Conservation (phyloP, 1,140 invertebrate genomes). For the Tetramorium parvispinum region DNA sequence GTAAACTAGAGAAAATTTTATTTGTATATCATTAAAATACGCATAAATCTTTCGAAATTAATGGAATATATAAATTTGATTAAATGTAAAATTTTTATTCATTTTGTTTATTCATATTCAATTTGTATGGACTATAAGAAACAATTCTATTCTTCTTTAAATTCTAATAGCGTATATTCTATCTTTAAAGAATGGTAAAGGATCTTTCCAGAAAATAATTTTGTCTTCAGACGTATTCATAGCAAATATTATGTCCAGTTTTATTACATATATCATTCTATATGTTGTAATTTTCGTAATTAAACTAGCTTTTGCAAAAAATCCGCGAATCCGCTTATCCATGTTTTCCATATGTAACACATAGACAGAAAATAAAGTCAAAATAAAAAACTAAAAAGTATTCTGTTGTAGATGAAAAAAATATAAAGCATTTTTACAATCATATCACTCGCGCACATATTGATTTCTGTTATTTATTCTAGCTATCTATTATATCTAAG, state of each 20-base stretch:
- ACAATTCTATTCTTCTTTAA: constrained; percentile 44
- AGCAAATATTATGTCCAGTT: constrained; percentile 31
- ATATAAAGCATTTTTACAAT: background rate
- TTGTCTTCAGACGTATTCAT: constrained; percentile 28
- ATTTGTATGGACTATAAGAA: background rate
- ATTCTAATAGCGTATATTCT: constrained; percentile 19
- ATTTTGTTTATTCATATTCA: constrained; percentile 14
- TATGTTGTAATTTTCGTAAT: constrained; percentile 4
- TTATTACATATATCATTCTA: background rate
- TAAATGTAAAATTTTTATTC: constrained; percentile 27
- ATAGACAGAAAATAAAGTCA: background rate
- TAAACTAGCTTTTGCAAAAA: background rate
- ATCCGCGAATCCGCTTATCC: background rate
- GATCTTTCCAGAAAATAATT: constrained; percentile 4
- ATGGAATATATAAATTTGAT: background rate
- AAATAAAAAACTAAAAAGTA: background rate
- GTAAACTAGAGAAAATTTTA: background rate
- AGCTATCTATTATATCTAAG: background rate
- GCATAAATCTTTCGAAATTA: background rate
- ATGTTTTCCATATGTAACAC: background rate
- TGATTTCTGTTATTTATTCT: background rate
- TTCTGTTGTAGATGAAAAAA: background rate
- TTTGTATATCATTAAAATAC: background rate
- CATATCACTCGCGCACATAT: background rate
- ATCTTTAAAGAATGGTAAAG: background rate